Conservation (phyloP, 2,888 invertebrate species). For the Neoscelio sp. region DNA sequence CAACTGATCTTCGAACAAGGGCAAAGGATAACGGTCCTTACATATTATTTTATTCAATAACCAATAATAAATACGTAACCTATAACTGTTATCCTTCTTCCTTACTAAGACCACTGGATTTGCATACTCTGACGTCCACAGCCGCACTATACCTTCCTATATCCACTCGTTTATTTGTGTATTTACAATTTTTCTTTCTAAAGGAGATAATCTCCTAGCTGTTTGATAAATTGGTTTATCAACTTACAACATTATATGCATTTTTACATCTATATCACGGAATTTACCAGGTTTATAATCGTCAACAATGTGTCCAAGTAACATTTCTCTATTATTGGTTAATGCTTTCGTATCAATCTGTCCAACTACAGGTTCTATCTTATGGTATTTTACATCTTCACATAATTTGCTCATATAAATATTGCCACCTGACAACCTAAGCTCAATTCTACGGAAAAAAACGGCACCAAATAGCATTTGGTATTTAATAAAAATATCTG, state of each 20-base stretch:
- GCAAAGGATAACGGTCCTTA: constrained; percentile 1
- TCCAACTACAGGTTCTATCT: too few species aligned
- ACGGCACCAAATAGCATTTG: too few species aligned
- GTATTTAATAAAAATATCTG: too few species aligned
- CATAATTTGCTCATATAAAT: too few species aligned
- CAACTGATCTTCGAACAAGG: constrained; percentile 6
- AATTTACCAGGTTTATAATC: too few species aligned
- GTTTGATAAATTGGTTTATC: background rate
- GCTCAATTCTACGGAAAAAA: too few species aligned
- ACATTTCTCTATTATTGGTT: too few species aligned
- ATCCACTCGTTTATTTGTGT: constrained; percentile 3
- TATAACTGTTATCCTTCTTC: constrained; percentile 4
- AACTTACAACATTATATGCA: constrained; percentile 1
- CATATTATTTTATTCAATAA: background rate
- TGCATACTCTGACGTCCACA: background rate
- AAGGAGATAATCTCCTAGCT: background rate
- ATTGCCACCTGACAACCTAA: too few species aligned
- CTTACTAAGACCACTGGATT: constrained; percentile 10
- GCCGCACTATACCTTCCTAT: background rate
- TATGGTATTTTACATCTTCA: too few species aligned
- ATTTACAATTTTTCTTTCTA: constrained; percentile 7
- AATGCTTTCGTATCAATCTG: too few species aligned
- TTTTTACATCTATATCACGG: constrained; percentile 9
- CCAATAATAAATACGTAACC: background rate
- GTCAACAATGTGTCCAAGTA: too few species aligned